Conservation (phyloP, 1,140 invertebrate genomes). For the Bombus pascuorum region DNA sequence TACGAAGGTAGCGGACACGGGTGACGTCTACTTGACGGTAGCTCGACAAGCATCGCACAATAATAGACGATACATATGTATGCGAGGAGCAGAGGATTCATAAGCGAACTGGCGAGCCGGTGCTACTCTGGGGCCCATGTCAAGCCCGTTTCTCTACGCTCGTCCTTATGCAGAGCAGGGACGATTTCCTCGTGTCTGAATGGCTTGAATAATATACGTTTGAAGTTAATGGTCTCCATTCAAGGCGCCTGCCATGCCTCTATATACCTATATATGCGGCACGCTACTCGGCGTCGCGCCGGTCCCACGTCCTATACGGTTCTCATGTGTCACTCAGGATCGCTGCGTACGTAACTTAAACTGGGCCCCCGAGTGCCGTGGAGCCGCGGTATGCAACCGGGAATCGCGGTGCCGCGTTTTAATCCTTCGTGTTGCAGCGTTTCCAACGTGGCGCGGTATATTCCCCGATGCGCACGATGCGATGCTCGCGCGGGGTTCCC, state of each 20-base stretch:
- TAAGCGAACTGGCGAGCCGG: constrained; percentile 41
- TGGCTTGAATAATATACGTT: constrained; percentile 71
- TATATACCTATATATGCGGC: constrained; percentile 23
- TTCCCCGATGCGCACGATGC: neutral
- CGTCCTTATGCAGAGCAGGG: constrained; percentile 66
- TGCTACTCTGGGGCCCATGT: constrained; percentile 36
- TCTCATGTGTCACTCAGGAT: constrained; percentile 57
- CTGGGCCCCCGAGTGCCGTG: constrained; percentile 19
- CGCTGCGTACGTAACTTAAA: constrained; percentile 38
- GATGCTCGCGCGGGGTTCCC: neutral
- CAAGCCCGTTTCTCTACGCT: constrained; percentile 39
- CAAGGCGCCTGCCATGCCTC: constrained; percentile 56
- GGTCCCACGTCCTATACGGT: constrained; percentile 43
- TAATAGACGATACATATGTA: constrained; percentile 64
- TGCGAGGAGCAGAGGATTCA: constrained; percentile 43
- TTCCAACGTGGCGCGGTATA: neutral
- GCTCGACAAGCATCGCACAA: constrained; percentile 42
- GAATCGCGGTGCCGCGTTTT: neutral
- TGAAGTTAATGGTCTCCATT: constrained; percentile 72
- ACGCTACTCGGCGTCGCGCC: constrained; percentile 33
- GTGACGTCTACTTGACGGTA: constrained; percentile 40
- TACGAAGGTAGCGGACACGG: neutral
- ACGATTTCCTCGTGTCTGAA: constrained; percentile 64
- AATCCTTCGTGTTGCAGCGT: neutral
- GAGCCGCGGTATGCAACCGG: neutral